Conservation (phyloP, 1,140 invertebrate species). For the Drosophila paulistorum region DNA sequence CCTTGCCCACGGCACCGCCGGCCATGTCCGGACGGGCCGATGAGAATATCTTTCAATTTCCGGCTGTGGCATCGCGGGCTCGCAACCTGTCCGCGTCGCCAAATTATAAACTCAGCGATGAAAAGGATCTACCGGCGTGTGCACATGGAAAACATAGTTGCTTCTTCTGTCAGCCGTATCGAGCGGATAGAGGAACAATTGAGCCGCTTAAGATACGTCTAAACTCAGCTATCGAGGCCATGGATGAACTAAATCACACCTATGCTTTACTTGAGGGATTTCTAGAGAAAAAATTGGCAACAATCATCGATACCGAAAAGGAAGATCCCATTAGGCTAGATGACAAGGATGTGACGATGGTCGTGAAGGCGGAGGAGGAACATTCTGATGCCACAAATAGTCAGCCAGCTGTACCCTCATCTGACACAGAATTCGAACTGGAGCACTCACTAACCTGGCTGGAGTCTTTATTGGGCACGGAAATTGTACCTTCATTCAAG, state of each 20-base stretch:
- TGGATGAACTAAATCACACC: conserved; percentile 64
- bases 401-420: conserved; percentile 19
- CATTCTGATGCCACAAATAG: conserved; percentile 20
- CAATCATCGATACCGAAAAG: conserved; percentile 54
- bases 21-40: conserved; percentile 64
- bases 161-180: conserved; percentile 55
- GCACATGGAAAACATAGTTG: conserved; percentile 64
- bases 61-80: conserved; percentile 57
- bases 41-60: conserved; percentile 73
- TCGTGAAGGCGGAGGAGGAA: background rate
- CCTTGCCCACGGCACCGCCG: conserved; percentile 75
- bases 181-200: conserved; percentile 66
- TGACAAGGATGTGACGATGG: background rate
- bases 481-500: conserved; percentile 59
- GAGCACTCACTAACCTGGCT: conserved; percentile 85
- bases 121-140: conserved; percentile 59
- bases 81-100: conserved; percentile 66
- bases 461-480: conserved; percentile 80
- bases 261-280: conserved; percentile 63
- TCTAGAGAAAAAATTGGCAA: conserved; percentile 62
- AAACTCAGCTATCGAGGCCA: conserved; percentile 67
- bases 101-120: conserved; percentile 43
- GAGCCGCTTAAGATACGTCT: conserved; percentile 67
- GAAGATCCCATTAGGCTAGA: background rate
- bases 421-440: conserved; percentile 85